These are phyloP conservation scores for Sebastes itinus DNA, from an alignment of 2,797 vertebrate species.

Conservation along the genomic window DNA sequence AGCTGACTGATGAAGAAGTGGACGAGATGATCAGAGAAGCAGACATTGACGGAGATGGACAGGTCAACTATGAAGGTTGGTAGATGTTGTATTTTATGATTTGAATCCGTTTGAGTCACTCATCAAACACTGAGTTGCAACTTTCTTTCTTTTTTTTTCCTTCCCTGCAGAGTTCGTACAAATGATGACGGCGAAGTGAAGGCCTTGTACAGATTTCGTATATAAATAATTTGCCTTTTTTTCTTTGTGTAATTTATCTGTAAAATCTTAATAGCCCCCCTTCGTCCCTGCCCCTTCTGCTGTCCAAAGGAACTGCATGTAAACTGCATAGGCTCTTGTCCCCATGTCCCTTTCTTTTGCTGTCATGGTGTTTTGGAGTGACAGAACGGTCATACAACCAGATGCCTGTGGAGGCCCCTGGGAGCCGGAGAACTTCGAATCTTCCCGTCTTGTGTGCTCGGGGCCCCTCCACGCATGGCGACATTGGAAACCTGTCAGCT, in stretches of 20 bases:
- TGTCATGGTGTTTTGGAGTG: conserved; percentile 97
- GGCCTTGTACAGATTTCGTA: conserved; percentile 99
- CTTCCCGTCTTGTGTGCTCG: conserved; percentile 85
- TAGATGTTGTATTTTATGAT: background rate
- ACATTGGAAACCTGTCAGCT: conserved; percentile 92
- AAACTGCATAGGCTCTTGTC: conserved; percentile 99
- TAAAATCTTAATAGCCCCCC: conserved; percentile 94
- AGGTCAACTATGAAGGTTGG: conserved; percentile 99
- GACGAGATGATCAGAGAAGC: conserved; percentile 99
- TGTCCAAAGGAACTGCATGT: conserved; percentile 99
- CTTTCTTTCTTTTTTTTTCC: background rate
- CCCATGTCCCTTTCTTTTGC: conserved; percentile 95
- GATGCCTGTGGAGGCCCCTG: conserved; percentile 94
- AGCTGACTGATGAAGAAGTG: conserved; percentile 98
- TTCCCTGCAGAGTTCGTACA: conserved; percentile 97
- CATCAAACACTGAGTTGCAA: background rate
- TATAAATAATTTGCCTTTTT: conserved; percentile 99
- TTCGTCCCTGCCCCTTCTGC: conserved; percentile 84
- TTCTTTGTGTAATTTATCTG: conserved; percentile 99
- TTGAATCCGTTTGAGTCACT: background rate
- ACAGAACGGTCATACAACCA: conserved; percentile 92
- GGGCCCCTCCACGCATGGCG: conserved; percentile 86
- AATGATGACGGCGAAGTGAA: conserved; percentile 99
- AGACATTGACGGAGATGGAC: conserved; percentile 99
- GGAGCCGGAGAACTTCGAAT: conserved; percentile 90